Base-by-base conservation (phyloP, 2,888 invertebrate species). In the Lasioglossum oenotherae region DNA sequence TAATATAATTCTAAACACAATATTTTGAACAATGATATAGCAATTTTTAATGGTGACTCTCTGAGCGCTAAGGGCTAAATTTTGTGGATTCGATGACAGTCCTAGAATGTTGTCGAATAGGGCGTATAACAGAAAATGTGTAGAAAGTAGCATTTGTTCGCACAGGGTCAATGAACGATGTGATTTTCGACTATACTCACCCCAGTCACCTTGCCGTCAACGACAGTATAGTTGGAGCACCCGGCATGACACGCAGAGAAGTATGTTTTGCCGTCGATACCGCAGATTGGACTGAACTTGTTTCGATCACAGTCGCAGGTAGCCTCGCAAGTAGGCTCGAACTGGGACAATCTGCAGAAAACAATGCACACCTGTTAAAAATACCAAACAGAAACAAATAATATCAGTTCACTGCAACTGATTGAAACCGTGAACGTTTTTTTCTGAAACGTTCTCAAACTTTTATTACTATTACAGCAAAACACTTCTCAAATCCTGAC, bases 181-280 rank as follows among this genome's bases (percentile, higher is more conserved):
- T 31, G 23, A 71, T 12, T 27, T 38, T 6, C 16, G 72, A 41
- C 19, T 35, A 6, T 83, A 90, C 93, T 92, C 88, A 95, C 95
- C 92, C 94, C 93, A 41, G 93, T 94, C 64, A 96, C 96, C 95
- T 97, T 96, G 81, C 97, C 97, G 92, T 97, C 96, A 67, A 95
- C 94, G 90, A 96, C 94, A 27, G 96, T 96, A 86, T 96, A 96
- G 92, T 96, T 96, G 74, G 96, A 96, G 94, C 99, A 99, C 71
- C 98, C 98, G 77, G 98, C 98, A 94, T 98, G 98, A 95, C 99
- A 99, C 74, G 98, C 97, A 35, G 98, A 98, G 92, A 98, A 97
- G 94, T 98, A 98, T 6, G 98, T 98, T 93, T 96, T 97, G 14
- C 97, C 97, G 93, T 98, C 98, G 93, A 97, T 96, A 75, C 98